phyloP scores from a whole-genome alignment of 2,888 invertebrate genomes.

The Chymomyza procnemis region DNA sequence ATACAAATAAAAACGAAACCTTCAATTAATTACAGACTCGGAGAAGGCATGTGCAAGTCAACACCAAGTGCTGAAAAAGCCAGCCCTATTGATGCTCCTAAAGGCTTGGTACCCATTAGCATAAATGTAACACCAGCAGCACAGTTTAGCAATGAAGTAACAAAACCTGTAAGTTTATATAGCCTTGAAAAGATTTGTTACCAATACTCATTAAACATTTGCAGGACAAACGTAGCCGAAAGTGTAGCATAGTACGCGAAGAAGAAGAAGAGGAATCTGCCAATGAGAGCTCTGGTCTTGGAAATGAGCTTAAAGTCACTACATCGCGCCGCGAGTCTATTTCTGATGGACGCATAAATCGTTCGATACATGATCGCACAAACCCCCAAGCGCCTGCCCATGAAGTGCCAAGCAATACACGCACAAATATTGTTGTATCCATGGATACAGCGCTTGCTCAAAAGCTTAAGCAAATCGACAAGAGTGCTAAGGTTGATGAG shows the following conservation, averaged over 20 bases:
- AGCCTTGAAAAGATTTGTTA: too few relatives aligned
- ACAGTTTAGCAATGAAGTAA: constrained; percentile 56
- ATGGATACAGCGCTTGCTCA: constrained; percentile 65
- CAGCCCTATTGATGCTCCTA: constrained; percentile 63
- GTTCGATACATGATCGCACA: constrained; percentile 82
- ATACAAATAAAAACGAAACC: too few relatives aligned
- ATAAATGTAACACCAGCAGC: constrained; percentile 72
- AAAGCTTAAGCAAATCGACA: constrained; percentile 72
- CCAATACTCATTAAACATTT: background rate
- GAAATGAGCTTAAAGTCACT: constrained; percentile 81
- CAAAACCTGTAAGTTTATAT: constrained; percentile 58
- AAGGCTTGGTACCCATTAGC: constrained; percentile 70
- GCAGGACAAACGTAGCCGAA: constrained; percentile 83
- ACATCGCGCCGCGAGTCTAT: constrained; percentile 86
- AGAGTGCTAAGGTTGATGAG: constrained; percentile 56
- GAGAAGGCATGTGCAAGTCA: constrained; percentile 42
- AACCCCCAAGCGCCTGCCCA: constrained; percentile 58
- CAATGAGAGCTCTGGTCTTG: constrained; percentile 78
- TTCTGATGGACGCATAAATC: constrained; percentile 88
- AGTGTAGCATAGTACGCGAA: constrained; percentile 94
- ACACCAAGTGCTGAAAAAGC: constrained; percentile 47
- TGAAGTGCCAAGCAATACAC: constrained; percentile 80
- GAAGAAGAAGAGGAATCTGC: constrained; percentile 94
- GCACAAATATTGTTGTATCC: constrained; percentile 80
- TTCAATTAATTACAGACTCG: constrained; percentile 37